Percentiles rank a stretch among this genome's conserved stretches.
Evolutionary conservation across 2,888 invertebrate species (phyloP).

Genomic region (Ormyrus pomaceus): DNA sequence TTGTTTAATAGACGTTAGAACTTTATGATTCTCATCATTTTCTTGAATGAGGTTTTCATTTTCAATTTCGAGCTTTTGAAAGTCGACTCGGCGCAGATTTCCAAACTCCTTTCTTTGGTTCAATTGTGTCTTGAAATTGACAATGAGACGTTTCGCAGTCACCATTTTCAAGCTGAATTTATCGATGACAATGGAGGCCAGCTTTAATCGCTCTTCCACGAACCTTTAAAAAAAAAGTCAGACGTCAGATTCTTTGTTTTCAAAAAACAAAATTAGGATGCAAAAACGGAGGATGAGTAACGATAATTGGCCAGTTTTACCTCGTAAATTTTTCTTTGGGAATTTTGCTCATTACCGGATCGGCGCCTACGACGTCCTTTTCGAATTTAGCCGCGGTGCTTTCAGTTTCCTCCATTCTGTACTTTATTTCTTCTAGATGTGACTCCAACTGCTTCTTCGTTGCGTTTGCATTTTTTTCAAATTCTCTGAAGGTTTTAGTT

Average conservation of each 20-base stretch:
- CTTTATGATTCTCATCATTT: slow-evolving; percentile 75
- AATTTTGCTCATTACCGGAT: slow-evolving; percentile 80
- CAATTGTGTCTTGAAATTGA: slow-evolving; percentile 73
- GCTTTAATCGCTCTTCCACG: slow-evolving; percentile 80
- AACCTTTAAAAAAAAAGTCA: slow-evolving; percentile 70
- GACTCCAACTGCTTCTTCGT: slow-evolving; percentile 76
- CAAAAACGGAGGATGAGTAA: too few relatives aligned
- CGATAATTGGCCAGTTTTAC: slow-evolving; percentile 52
- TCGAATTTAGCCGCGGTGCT: slow-evolving; percentile 77
- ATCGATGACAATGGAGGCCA: slow-evolving; percentile 78
- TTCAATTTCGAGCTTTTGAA: slow-evolving; percentile 81
- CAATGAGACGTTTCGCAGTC: slow-evolving; percentile 75
- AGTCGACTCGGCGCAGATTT: slow-evolving; percentile 80
- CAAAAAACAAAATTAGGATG: background rate
- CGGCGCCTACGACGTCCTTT: slow-evolving; percentile 77
- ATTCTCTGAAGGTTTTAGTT: slow-evolving; percentile 68
- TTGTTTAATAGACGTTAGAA: background rate
- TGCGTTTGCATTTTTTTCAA: slow-evolving; percentile 71
- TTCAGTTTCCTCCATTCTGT: slow-evolving; percentile 77
- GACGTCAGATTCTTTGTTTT: background rate
- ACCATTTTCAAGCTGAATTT: slow-evolving; percentile 79
- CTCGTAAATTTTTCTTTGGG: slow-evolving; percentile 79
- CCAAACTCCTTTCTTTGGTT: slow-evolving; percentile 79
- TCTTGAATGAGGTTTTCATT: slow-evolving; percentile 78
- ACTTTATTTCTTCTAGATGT: slow-evolving; percentile 78